A percentile compares a stretch with the other conserved stretches of the same genome.
phyloP scores from a whole-genome alignment of 92 coral and sea anemone genomes.

The Parazoanthus swiftii region DNA sequence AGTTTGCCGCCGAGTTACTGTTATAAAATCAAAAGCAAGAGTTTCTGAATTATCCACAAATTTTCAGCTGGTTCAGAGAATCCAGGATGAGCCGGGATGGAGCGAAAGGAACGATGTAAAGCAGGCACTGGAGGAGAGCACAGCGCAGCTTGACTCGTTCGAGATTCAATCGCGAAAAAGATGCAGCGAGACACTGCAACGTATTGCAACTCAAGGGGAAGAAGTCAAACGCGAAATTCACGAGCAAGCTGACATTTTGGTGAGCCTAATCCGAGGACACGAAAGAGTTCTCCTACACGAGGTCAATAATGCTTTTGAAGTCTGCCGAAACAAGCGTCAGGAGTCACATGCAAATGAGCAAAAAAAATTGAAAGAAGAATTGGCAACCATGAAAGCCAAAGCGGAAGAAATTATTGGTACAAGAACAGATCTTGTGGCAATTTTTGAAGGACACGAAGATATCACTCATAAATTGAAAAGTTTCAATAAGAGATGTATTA shows the following conservation, averaged over 20 bases:
- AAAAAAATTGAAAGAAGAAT: constrained; percentile 6
- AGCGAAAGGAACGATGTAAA: constrained; percentile 4
- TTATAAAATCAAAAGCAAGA: neutral
- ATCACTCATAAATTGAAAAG: constrained; percentile 1
- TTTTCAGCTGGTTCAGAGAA: neutral
- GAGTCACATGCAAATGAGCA: constrained; percentile 3
- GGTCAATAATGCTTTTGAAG: neutral
- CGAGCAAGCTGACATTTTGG: constrained; percentile 30
- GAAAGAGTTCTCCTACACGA: constrained; percentile 16
- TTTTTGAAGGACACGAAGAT: constrained; percentile 22
- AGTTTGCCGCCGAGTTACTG: constrained; percentile 18
- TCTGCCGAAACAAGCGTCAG: neutral
- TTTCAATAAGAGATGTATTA: neutral
- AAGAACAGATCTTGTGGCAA: neutral
- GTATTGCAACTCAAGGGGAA: neutral
- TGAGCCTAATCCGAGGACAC: constrained; percentile 1
- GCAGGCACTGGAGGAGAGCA: neutral
- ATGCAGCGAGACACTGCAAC: neutral
- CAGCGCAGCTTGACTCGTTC: neutral
- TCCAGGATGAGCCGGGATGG: constrained; percentile 26
- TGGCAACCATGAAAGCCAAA: neutral
- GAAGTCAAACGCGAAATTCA: neutral
- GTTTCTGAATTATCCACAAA: constrained; percentile 17
- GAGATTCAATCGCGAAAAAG: neutral
- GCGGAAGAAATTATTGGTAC: neutral